These are phyloP conservation scores for Cynodonichthys magdalenae DNA, from an alignment of 2,797 vertebrate genomes.

Conservation along the genomic window DNA sequence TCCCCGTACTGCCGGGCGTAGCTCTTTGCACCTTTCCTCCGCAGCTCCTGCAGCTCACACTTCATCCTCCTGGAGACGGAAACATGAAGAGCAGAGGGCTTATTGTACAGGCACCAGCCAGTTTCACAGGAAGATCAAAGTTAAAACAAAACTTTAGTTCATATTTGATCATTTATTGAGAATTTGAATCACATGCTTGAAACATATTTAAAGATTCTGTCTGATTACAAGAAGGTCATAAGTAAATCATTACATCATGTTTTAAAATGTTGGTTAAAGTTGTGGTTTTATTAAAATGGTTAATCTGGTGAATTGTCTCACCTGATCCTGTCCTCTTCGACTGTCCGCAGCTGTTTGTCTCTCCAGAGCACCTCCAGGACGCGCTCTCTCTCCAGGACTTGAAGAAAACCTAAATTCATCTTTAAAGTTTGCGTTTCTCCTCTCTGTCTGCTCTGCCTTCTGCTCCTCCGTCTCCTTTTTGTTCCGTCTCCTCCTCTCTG, in stretches of 20 bases:
- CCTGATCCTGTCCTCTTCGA: constrained; percentile 90
- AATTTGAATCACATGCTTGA: too few relatives aligned
- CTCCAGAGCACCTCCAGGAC: constrained; percentile 89
- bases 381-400: constrained; percentile 82
- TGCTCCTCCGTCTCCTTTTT: constrained; percentile 17
- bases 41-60: constrained; percentile 84
- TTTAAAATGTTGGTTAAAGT: background rate
- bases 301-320: constrained; percentile 48
- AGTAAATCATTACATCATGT: background rate
- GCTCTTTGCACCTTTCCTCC: constrained; percentile 77
- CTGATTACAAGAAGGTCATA: background rate
- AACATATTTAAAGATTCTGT: too few relatives aligned
- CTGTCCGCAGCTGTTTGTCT: constrained; percentile 83
- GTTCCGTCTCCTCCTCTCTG: background rate
- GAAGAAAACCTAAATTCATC: constrained; percentile 84
- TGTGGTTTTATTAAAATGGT: background rate
- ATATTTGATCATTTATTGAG: too few relatives aligned
- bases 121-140: too few relatives aligned
- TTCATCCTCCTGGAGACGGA: constrained; percentile 84
- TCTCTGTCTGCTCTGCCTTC: constrained; percentile 21
- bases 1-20: constrained; percentile 69
- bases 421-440: constrained; percentile 30
- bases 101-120: background rate
- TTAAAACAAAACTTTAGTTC: too few relatives aligned
- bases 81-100: background rate